Evolutionary conservation across 2,888 invertebrate genomes (phyloP), one percentile per base, ranked within the genome.

Genomic region (Cryptophagus acutangulus): DNA sequence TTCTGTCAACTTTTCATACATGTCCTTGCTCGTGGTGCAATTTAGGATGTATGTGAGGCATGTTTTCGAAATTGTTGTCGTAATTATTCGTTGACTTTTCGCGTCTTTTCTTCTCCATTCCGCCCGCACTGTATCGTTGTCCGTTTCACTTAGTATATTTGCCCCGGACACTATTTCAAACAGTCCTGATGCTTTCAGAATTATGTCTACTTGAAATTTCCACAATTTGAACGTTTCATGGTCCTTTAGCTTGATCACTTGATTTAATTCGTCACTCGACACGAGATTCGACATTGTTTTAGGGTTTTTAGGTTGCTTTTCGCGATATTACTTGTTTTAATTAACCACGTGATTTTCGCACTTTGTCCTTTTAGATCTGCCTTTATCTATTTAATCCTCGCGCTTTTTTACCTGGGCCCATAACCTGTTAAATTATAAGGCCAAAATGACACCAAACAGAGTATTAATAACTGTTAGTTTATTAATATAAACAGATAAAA

Each of bases 171-270:
- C 34, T 15, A 34, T 17, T 2, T 34, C 17, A n/a, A 17, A 34
- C 24, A 34, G n/a, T 8, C 17, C 34, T 15, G 14, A 16, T 4
- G 35, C 35, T 20, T 34, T 18, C n/a, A 34, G n/a, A 10, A 5
- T 2, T 17, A 36, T 36, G 13, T 36, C 26, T 6, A 36, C 10
- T 36, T 36, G 3, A 25, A 36, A 36, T 12, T 36, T 24, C 25
- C 36, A 36, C n/a, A 36, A 25, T 14, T 36, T 36, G 25, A 18
- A 36, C 15, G 20, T 36, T 5, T 36, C 36, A 25, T 36, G 20
- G n/a, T 4, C 13, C 14, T 14, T 24, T 36, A 36, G 15, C 25
- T 36, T 36, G 4, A n/a, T n/a, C 1, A 36, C 25, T 15, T 24
- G 20, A 36, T 20, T 36, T 12, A 36, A 24, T 36, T 36, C 36